Evolutionary conservation across 2,113 vertebrate genomes (phyloP), one percentile per base, ranked within the genome.

Genomic region (Patagioenas fasciata): DNA sequence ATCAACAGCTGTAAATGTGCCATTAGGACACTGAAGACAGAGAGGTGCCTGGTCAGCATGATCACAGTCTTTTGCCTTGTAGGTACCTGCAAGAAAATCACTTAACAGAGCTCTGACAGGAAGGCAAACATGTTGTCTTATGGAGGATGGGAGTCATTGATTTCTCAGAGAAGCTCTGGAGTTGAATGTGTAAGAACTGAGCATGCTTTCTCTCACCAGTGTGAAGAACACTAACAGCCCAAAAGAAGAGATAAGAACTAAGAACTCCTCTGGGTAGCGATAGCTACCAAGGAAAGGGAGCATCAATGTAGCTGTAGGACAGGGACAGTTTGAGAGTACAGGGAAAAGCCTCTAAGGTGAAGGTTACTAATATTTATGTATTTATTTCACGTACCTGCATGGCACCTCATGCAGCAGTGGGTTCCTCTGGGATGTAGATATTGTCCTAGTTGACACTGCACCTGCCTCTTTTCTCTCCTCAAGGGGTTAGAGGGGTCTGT

Each of bases 381-480:
- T 24, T 77, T 72, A 80, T 92, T 73, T 80, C 51, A 88, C 10
- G 0, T 93, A 97, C 97, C 97, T 96, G 92, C 93, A 85, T 97
- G 96, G 80, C 97, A 97, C 38, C 78, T 90, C 94, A 96, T 95
- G 82, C 97, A 97, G 89, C 97, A 97, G 67, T 97, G 96, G 34
- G 95, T 97, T 44, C 5, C 21, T 29, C 20, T 88, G 51, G 97
- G 96, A 44, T 97, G 97, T 57, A 64, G 71, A 28, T 97, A 97
- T 69, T 97, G 77, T 78, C 96, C 96, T 34, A 93, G n/a, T 2
- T 31, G 87, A 81, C 97, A 97, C 16, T 36, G 38, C 56, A 57
- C 34, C 38, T 80, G 67, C 51, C 66, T 96, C 67, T 77, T 93
- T 34, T 92, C 83, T 94, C 42, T 96, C 50, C 69, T 89, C 62